A percentile compares a stretch with the other conserved stretches of the same genome.
Evolutionary conservation across 2,113 vertebrate species (phyloP).

Genomic region (Chauna torquata): DNA sequence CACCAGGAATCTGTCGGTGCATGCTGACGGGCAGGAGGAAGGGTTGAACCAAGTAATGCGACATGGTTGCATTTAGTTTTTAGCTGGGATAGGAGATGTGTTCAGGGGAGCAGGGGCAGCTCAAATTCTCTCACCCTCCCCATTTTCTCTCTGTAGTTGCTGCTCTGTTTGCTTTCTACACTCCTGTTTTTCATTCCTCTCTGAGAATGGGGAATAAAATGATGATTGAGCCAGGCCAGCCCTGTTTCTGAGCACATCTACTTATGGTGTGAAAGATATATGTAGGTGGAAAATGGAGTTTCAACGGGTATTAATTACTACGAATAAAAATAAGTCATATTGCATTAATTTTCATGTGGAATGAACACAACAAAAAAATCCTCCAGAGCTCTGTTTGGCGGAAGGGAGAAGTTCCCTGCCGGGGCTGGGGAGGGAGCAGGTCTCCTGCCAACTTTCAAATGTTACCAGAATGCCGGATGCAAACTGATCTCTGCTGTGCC

Average conservation of each 20-base stretch:
- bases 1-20: not conserved
- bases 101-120: no score
- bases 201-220: not conserved
- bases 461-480: fast-evolving
- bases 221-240: not conserved
- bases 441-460: not conserved
- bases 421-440: not conserved
- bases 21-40: not conserved
- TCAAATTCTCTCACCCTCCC: not conserved
- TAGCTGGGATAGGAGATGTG: not conserved
- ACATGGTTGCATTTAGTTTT: not conserved
- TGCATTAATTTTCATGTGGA: not conserved
- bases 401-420: not conserved
- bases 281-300: not conserved
- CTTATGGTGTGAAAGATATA: fast-evolving
- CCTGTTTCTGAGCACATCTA: not conserved
- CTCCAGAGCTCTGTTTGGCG: not conserved
- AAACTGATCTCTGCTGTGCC: not conserved
- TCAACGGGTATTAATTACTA: not conserved
- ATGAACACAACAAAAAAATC: not conserved
- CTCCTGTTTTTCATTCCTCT: fast-evolving
- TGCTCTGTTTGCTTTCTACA: not conserved
- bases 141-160: not conserved
- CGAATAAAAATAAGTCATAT: not conserved
- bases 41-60: not conserved